Base-by-base conservation (phyloP, 2,113 vertebrate genomes). In the Dendropsophus ebraccatus region DNA sequence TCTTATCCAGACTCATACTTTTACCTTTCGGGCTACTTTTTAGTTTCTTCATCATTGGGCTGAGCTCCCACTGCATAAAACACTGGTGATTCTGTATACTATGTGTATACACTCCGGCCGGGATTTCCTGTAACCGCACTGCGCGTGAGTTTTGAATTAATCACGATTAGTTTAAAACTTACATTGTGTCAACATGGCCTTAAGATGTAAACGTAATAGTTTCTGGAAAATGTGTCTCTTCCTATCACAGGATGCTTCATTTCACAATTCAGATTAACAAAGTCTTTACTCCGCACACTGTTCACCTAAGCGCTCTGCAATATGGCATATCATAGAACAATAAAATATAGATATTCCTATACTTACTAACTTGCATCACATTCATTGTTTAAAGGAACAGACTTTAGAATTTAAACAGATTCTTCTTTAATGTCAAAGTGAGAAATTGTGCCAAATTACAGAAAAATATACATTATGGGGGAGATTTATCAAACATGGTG, bases 181-280 rank as follows among this genome's bases (percentile, higher is more conserved):
- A n/a, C n/a, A n/a, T n/a, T n/a, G n/a, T n/a, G n/a, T n/a, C n/a
- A n/a, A n/a, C n/a, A n/a, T n/a, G n/a, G n/a, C n/a, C n/a, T n/a
- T 41, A 41, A 41, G 41, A 41, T 41, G 41, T 41, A 45, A 58
- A 45, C 37, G 16, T 82, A 82, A 70, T 70, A 52, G 67, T 52
- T 54, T 23, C 67, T 41, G 23, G 32, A 58, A 41, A 83, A 25
- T 5, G 5, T 82, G 81, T 82, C 81, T 70, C 47, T 65, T 62
- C 16, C 56, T 62, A 78, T 78, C 28, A 78, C 35, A 67, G 14
- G 19, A 69, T 35, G 35, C 49, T 45, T 69, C 58, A 85, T 62
- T 78, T 85, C 58, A 67, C 72, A 50, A 41, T 37, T 62, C 54
- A 49, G 37, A 19, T 84, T 84, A 67, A 85, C 41, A 67, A 78